Evolutionary conservation across 1,140 invertebrate species (phyloP).

Genomic region (Scylla paramamosain): DNA sequence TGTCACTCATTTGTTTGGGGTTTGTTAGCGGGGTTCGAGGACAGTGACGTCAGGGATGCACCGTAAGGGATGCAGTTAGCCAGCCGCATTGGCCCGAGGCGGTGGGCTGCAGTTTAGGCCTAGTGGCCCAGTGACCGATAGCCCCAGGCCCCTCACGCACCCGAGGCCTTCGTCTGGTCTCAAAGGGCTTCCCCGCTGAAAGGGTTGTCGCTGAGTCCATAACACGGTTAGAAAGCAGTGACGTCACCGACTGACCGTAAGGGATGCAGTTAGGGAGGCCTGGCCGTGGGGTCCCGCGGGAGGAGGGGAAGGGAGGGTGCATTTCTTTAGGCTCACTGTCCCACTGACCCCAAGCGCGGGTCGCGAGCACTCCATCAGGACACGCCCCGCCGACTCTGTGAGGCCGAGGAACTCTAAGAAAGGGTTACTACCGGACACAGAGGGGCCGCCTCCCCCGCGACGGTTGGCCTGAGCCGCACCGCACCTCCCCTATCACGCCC

Average conservation of each 20-base stretch:
- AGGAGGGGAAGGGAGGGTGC: not conserved
- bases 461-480: not conserved
- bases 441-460: not conserved
- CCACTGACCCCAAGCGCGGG: constrained; percentile 6
- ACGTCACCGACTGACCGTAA: constrained; percentile 34
- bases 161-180: not conserved
- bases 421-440: not conserved
- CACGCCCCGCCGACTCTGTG: not conserved
- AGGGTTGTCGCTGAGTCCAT: constrained; percentile 24
- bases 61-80: constrained; percentile 59
- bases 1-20: constrained; percentile 26
- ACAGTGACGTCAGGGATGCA: constrained; percentile 48
- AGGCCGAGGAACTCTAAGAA: not conserved
- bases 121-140: constrained; percentile 51
- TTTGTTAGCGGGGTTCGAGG: not conserved
- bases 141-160: not conserved
- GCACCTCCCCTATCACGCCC: not conserved
- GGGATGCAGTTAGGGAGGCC: constrained; percentile 27
- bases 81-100: constrained; percentile 35
- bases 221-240: constrained; percentile 18
- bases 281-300: not conserved
- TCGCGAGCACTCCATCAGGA: not conserved
- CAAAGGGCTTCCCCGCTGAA: constrained; percentile 13
- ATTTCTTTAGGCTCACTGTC: constrained; percentile 1
- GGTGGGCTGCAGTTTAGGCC: constrained; percentile 46